These are phyloP conservation scores for Cetonia aurata DNA, from an alignment of 2,888 invertebrate genomes.

Conservation along the genomic window DNA sequence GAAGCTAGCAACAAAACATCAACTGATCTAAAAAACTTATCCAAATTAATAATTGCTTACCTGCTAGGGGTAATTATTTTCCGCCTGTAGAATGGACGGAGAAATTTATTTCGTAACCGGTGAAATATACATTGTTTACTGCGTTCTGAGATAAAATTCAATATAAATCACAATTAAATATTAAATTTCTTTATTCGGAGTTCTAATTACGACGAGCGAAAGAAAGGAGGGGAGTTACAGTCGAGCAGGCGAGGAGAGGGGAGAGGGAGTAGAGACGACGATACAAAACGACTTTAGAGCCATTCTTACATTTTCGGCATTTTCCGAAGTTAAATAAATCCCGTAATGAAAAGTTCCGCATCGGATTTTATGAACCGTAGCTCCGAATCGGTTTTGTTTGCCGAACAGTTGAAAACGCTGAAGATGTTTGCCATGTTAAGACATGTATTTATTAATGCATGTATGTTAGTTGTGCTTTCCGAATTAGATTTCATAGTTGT, in stretches of 20 bases:
- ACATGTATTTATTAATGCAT: too few relatives aligned
- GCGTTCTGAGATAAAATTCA: conserved; percentile 43
- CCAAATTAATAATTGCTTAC: conserved; percentile 45
- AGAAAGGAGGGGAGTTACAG: conserved; percentile 31
- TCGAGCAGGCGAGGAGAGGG: conserved; percentile 1
- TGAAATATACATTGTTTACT: conserved; percentile 40
- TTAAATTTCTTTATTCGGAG: conserved; percentile 43
- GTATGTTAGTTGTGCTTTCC: too few relatives aligned
- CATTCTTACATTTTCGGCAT: conserved; percentile 41
- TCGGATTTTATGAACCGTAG: conserved; percentile 29
- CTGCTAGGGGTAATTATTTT: conserved; percentile 43
- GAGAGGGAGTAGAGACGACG: conserved; percentile 14
- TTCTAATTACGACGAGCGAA: conserved; percentile 40
- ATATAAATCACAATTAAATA: conserved; percentile 45
- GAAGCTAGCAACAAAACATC: conserved; percentile 27
- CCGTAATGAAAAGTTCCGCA: conserved; percentile 37
- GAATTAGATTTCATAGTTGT: too few relatives aligned
- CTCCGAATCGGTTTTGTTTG: conserved; percentile 2
- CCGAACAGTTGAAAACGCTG: too few relatives aligned
- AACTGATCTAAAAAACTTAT: conserved; percentile 43
- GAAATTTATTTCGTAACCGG: conserved; percentile 43
- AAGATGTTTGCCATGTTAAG: too few relatives aligned
- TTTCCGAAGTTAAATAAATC: conserved; percentile 41
- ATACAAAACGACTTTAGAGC: conserved; percentile 39
- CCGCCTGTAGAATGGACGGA: conserved; percentile 38